These are phyloP conservation scores for Luperina nickerlii DNA, from an alignment of 2,888 invertebrate genomes.

Conservation along the genomic window DNA sequence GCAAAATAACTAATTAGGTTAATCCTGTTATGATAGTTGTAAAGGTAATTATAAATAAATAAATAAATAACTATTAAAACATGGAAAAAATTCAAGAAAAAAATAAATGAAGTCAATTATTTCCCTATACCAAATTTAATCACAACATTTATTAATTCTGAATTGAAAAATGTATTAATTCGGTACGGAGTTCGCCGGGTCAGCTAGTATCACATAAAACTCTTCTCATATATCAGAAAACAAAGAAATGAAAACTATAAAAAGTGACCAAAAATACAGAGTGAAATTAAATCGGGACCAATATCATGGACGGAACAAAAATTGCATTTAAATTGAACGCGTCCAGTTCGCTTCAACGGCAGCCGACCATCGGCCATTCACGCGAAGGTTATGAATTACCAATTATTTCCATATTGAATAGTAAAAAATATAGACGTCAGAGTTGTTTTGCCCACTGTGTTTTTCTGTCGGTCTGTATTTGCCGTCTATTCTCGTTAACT, in stretches of 20 bases:
- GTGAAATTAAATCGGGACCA: constrained; percentile 30
- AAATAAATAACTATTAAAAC: too few species aligned
- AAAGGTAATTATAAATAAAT: too few species aligned
- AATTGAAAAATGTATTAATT: too few species aligned
- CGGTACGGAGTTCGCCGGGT: too few species aligned
- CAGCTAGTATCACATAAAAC: background rate
- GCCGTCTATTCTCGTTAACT: background rate
- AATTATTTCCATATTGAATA: constrained; percentile 17
- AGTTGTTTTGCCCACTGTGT: background rate
- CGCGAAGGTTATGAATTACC: constrained; percentile 40
- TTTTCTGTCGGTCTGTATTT: background rate
- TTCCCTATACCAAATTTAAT: too few species aligned
- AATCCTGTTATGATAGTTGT: too few species aligned
- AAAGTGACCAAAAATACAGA: background rate
- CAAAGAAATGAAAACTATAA: background rate
- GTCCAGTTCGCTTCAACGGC: constrained; percentile 23
- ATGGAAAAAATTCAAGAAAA: too few species aligned
- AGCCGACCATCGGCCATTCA: constrained; percentile 6
- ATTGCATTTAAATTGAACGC: constrained; percentile 58
- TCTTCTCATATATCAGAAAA: background rate
- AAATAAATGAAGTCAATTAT: too few species aligned
- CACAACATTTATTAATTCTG: too few species aligned
- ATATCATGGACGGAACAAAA: constrained; percentile 25
- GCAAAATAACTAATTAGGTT: too few species aligned
- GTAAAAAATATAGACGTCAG: background rate